Conservation (phyloP, 2,113 vertebrate species). For the Geococcyx californianus region DNA sequence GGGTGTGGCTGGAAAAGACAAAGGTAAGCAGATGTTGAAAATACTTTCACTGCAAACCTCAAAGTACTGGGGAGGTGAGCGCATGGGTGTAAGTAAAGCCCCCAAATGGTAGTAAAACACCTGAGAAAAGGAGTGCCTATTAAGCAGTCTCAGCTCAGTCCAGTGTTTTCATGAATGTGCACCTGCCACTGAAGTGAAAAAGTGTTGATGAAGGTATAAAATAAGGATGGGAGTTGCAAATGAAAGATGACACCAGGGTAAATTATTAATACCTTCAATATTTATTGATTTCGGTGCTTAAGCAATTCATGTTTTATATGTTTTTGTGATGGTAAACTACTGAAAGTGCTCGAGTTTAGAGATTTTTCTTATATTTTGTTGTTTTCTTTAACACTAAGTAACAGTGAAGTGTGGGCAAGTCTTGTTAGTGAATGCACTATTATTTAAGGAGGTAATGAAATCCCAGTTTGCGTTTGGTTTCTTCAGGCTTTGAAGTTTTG, state of each 20-base stretch:
- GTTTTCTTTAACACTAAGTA: background rate
- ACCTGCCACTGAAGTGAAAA: background rate
- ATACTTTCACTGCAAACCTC: background rate
- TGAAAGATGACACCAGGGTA: background rate
- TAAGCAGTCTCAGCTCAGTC: background rate
- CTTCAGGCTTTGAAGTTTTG: background rate
- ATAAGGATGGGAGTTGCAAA: background rate
- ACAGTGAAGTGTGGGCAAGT: background rate
- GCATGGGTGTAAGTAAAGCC: background rate
- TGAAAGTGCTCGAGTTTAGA: background rate
- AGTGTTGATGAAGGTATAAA: background rate
- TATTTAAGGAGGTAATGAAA: background rate
- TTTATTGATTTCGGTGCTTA: background rate
- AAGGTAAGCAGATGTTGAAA: background rate
- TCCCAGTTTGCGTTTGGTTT: background rate
- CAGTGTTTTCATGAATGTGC: background rate
- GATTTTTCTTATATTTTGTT: background rate
- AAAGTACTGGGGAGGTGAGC: background rate
- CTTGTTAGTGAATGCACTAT: background rate
- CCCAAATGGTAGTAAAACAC: background rate
- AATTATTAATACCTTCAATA: background rate
- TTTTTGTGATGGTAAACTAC: background rate
- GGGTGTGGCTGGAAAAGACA: rapidly evolving
- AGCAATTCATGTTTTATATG: background rate
- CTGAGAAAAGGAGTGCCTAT: background rate